Percentiles rank a stretch among this genome's conserved stretches.
These are phyloP conservation scores for Amphiprion ocellaris DNA, from an alignment of 2,113 vertebrate genomes.

Conservation along the genomic window DNA sequence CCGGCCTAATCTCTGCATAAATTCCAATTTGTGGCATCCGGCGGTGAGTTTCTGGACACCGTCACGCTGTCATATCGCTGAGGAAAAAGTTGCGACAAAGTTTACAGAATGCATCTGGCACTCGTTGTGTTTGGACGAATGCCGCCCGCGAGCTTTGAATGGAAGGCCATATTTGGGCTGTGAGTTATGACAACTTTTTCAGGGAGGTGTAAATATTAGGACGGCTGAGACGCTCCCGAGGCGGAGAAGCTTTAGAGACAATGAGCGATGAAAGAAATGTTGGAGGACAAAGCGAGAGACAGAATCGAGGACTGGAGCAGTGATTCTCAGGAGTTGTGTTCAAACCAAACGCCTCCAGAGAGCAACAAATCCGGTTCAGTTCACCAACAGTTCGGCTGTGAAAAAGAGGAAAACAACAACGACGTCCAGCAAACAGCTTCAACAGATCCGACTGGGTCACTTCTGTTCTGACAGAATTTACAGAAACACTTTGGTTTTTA, in stretches of 20 bases:
- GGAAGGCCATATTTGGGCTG: constrained; percentile 70
- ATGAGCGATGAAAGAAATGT: neutral
- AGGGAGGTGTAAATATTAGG: constrained; percentile 73
- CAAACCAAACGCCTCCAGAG: constrained; percentile 1
- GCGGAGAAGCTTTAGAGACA: neutral
- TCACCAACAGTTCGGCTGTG: too few species aligned
- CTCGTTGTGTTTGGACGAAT: constrained; percentile 20
- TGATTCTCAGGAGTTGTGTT: neutral
- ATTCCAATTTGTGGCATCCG: neutral
- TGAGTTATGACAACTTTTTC: constrained; percentile 64
- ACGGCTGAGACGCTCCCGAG: neutral
- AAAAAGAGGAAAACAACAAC: too few species aligned
- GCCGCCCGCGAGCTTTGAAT: neutral
- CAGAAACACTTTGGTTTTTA: too few species aligned
- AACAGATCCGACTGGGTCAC: too few species aligned
- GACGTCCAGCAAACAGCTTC: too few species aligned
- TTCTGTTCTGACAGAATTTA: too few species aligned
- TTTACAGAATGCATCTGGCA: constrained; percentile 49
- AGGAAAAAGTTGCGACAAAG: neutral
- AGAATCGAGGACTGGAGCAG: neutral
- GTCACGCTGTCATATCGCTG: neutral
- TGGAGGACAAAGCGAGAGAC: neutral
- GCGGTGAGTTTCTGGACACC: constrained; percentile 12
- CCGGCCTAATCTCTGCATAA: neutral
- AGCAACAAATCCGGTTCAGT: neutral